Percentiles rank a stretch among this genome's conserved stretches.
These are phyloP conservation scores for Ephialtes manifestator DNA, from an alignment of 2,888 invertebrate species.

Conservation along the genomic window DNA sequence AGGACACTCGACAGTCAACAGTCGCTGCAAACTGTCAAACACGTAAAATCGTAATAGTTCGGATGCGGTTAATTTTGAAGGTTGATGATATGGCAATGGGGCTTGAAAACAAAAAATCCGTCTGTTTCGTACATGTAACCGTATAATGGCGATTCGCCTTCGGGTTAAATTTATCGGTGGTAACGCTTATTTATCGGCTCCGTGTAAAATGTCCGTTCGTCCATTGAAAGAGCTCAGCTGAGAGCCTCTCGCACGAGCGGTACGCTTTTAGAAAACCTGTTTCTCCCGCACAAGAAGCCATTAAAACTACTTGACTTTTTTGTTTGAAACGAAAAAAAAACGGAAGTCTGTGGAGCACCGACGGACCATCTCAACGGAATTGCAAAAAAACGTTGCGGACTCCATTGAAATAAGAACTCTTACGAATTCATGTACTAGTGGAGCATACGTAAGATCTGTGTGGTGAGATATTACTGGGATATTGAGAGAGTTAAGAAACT, in stretches of 20 bases:
- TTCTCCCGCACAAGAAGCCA: slow-evolving; percentile 40
- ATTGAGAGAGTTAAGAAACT: neutral
- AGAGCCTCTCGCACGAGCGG: slow-evolving; percentile 46
- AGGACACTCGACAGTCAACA: slow-evolving; percentile 1
- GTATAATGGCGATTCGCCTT: slow-evolving; percentile 64
- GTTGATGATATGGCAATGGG: neutral
- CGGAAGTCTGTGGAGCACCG: neutral
- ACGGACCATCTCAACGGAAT: slow-evolving; percentile 18
- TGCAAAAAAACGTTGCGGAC: slow-evolving; percentile 53
- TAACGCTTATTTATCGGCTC: slow-evolving; percentile 69
- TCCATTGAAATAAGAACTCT: neutral
- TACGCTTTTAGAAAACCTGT: slow-evolving; percentile 53
- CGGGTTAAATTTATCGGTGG: slow-evolving; percentile 76
- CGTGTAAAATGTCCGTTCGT: slow-evolving; percentile 56
- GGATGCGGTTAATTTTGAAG: neutral
- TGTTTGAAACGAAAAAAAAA: neutral
- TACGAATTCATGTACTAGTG: neutral
- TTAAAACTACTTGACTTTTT: slow-evolving; percentile 7
- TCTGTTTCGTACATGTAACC: neutral
- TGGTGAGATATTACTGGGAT: neutral
- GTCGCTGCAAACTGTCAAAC: neutral
- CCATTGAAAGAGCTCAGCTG: slow-evolving; percentile 59
- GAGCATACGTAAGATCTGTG: neutral
- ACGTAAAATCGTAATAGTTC: slow-evolving; percentile 4
- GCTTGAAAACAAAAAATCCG: neutral